Evolutionary conservation across 2,888 invertebrate species (phyloP).

Genomic region (Papilio elwesi): DNA sequence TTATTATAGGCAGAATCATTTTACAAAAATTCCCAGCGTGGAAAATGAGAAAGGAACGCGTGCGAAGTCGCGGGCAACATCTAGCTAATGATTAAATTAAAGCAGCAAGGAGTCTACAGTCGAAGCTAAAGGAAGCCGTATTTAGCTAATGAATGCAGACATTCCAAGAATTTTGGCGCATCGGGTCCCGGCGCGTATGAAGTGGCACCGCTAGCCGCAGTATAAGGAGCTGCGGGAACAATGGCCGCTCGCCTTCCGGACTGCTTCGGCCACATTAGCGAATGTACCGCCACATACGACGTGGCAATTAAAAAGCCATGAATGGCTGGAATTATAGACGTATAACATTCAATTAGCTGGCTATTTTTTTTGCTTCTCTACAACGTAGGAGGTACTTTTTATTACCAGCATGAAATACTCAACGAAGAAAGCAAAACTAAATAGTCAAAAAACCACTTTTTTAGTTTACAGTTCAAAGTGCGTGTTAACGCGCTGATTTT

Average conservation of each 20-base stretch:
- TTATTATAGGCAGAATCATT: no score
- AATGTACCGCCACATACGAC: conserved; percentile 72
- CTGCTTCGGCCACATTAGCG: conserved; percentile 71
- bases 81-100: conserved; percentile 39
- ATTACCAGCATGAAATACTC: no score
- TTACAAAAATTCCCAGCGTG: no score
- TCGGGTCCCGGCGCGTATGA: conserved; percentile 63
- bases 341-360: conserved; percentile 59
- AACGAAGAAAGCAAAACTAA: no score
- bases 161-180: conserved; percentile 76
- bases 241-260: conserved; percentile 73
- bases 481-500: no score
- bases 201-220: conserved; percentile 74
- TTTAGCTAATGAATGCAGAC: conserved; percentile 70
- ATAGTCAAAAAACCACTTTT: no score
- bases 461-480: no score
- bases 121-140: conserved; percentile 57
- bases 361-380: conserved; percentile 3
- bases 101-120: conserved; percentile 32
- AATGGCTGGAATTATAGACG: conserved; percentile 52
- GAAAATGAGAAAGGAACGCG: no score
- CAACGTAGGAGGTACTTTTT: no score
- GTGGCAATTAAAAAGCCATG: conserved; percentile 79
- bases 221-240: conserved; percentile 77
- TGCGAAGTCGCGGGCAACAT: no score